Base-by-base conservation (phyloP, 2,113 vertebrate genomes). In the Planiliza haematocheilus region DNA sequence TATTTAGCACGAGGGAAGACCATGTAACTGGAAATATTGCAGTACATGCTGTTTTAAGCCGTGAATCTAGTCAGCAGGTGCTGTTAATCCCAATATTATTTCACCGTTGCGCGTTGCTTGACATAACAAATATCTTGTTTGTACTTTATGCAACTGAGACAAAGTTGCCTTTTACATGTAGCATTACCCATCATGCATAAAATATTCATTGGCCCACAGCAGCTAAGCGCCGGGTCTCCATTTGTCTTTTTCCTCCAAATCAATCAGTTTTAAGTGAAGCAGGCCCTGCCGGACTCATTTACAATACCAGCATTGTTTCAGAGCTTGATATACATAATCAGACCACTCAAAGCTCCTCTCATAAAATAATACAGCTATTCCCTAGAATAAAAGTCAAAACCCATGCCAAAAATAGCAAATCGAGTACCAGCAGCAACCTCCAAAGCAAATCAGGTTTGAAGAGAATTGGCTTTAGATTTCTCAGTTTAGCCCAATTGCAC, bases 281-380 rank as follows among this genome's bases (percentile, higher is more conserved):
- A 62, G 70, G 43, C 7, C n/a, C 1, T 2, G 50, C 21, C 2
- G 16, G 58, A 77, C 51, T 74, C 64, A 65, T 78, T 89, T 70
- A 89, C 86, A 91, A 90, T 74, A 63, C 38, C 50, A 67, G 73
- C 70, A 66, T 84, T 82, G 81, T 89, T 88, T 85, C 70, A 63
- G 76, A 73, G 55, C 77, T 71, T 73, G 62, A 68, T 75, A 50
- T 65, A 73, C 67, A 78, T 70, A 82, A 86, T 90, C 71, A 79
- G 65, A 81, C 76, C 62, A 77, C 69, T 85, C 68, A 65, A 77
- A 76, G 65, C 59, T 72, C 73, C 70, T 73, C 56, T 84, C 53
- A 5, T 20, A 48, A 48, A 70, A 65, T 60, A 81, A 80, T 46
- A 64, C 73, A 77, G 63, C 53, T 64, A 69, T 71, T 74, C 55